A percentile compares a stretch with the other conserved stretches of the same genome.
Conservation (phyloP, 2,113 vertebrate genomes). For the Ochotona princeps region DNA sequence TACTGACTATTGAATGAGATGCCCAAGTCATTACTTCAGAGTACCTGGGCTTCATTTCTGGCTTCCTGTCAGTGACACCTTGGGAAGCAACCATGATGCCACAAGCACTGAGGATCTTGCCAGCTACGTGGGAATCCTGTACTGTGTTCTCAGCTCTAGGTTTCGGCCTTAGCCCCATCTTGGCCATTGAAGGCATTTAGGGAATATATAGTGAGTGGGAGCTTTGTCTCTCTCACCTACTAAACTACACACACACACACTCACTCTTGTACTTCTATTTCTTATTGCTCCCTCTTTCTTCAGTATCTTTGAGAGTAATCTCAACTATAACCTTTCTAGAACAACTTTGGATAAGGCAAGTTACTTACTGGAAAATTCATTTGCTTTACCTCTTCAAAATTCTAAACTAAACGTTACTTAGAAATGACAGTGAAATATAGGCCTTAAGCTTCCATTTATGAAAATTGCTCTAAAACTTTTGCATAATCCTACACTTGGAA, state of each 20-base stretch:
- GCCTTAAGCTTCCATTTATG: slow-evolving; percentile 63
- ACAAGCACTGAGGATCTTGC: too few species aligned
- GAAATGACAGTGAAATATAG: slow-evolving; percentile 58
- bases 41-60: too few species aligned
- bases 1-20: neutral
- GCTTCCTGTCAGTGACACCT: too few species aligned
- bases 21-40: too few species aligned
- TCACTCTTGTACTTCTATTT: slow-evolving; percentile 9
- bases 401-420: slow-evolving; percentile 67
- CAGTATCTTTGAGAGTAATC: slow-evolving; percentile 48
- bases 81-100: too few species aligned
- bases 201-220: too few species aligned
- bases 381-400: slow-evolving; percentile 65
- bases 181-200: too few species aligned
- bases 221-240: too few species aligned
- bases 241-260: too few species aligned
- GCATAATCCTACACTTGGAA: slow-evolving; percentile 58
- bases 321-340: slow-evolving; percentile 53
- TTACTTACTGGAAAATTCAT: slow-evolving; percentile 68
- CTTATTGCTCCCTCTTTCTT: slow-evolving; percentile 10
- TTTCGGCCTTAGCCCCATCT: too few species aligned
- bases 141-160: too few species aligned
- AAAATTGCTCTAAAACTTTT: slow-evolving; percentile 71
- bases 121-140: too few species aligned
- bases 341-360: slow-evolving; percentile 52